Evolutionary conservation across 2,113 vertebrate species (phyloP).

Genomic region (Nothocercus julius): DNA sequence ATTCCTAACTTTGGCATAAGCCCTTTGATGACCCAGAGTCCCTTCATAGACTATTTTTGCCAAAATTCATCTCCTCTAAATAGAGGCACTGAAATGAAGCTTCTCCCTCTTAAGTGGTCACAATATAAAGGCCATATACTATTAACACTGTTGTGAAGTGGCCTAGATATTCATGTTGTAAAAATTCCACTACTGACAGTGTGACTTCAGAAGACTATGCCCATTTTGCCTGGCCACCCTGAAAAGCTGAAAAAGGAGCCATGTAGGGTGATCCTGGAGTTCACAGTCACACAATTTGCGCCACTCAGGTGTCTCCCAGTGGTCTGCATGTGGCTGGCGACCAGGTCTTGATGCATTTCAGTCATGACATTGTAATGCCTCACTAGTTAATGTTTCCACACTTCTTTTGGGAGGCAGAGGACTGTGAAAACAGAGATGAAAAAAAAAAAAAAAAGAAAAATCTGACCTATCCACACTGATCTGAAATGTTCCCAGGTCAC

Average conservation of each 20-base stretch:
- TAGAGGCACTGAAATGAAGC: not conserved
- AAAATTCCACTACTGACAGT: not conserved
- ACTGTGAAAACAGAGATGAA: not conserved
- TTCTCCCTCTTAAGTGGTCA: not conserved
- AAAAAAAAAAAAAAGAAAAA: not conserved
- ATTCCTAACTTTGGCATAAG: not conserved
- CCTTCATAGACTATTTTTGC: not conserved
- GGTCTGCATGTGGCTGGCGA: not conserved
- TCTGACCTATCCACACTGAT: not conserved
- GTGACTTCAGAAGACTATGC: not conserved
- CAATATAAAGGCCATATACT: not conserved
- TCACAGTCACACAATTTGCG: not conserved
- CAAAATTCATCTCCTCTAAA: not conserved
- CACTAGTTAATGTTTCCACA: fast-evolving
- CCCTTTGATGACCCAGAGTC: not conserved
- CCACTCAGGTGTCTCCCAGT: not conserved
- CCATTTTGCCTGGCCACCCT: not conserved
- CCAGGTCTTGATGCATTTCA: not conserved
- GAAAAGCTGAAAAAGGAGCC: not conserved
- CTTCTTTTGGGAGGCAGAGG: not conserved
- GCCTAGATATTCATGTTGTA: not conserved
- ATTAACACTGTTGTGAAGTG: not conserved
- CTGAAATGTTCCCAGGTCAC: not conserved
- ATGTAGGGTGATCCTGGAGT: not conserved
- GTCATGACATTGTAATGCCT: not conserved